phyloP scores from a whole-genome alignment of 2,113 vertebrate genomes.

The Vidua macroura region DNA sequence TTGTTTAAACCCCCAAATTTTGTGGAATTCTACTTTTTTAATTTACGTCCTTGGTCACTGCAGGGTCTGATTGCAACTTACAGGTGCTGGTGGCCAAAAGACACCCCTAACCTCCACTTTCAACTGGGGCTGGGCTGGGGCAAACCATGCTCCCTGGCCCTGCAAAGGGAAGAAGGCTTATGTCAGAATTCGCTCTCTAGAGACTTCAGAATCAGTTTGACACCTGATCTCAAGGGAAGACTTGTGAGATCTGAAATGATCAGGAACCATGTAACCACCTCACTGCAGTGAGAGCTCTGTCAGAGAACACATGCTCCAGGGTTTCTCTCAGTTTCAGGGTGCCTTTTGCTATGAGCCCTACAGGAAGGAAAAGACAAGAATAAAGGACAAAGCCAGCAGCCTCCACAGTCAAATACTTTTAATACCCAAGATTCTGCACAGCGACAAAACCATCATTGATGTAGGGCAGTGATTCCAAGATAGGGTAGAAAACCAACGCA shows the following conservation, averaged over 20 bases:
- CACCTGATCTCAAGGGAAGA: background rate
- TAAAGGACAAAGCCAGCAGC: background rate
- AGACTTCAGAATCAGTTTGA: background rate
- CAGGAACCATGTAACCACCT: background rate
- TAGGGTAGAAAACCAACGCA: background rate
- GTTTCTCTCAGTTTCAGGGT: background rate
- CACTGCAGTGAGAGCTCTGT: background rate
- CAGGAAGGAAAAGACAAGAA: background rate
- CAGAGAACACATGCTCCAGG: background rate
- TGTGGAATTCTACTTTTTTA: background rate
- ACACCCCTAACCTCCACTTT: background rate
- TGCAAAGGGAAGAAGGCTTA: background rate
- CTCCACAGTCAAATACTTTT: slow-evolving; percentile 16
- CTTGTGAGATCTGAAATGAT: rapidly evolving
- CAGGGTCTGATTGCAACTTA: background rate
- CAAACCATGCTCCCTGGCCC: background rate
- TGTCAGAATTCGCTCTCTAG: background rate
- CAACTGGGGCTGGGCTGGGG: background rate
- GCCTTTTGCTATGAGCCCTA: background rate
- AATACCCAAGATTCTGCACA: background rate
- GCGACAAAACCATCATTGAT: background rate
- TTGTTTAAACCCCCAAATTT: background rate
- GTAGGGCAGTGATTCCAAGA: background rate
- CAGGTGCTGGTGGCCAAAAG: background rate
- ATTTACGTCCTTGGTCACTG: background rate